Percentiles rank a stretch among this genome's conserved stretches.
These are phyloP conservation scores for Etheostoma cragini DNA, from an alignment of 2,113 vertebrate species.

Conservation along the genomic window DNA sequence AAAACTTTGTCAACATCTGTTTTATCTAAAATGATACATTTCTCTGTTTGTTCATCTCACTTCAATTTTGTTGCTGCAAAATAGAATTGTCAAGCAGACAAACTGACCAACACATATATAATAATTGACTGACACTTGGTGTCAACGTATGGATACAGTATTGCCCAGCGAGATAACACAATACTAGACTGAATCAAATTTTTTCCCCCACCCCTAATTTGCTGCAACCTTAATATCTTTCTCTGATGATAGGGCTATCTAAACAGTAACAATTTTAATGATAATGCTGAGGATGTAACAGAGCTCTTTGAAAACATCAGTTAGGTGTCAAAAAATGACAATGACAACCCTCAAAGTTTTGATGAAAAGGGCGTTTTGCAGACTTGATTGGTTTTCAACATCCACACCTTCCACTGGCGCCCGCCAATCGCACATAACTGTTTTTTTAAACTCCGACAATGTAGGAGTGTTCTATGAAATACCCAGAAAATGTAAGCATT, in stretches of 20 bases:
- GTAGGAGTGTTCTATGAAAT: conserved; percentile 22
- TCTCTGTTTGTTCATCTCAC: too few species aligned
- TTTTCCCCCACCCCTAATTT: too few species aligned
- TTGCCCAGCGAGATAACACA: too few species aligned
- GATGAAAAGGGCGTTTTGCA: background rate
- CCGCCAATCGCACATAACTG: background rate
- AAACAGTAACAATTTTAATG: background rate
- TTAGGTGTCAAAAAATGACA: background rate
- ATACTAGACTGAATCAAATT: too few species aligned
- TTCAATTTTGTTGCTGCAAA: too few species aligned
- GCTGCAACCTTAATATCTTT: background rate
- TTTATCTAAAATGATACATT: too few species aligned
- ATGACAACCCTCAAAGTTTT: background rate
- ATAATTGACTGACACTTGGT: too few species aligned
- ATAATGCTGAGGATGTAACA: background rate
- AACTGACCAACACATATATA: too few species aligned
- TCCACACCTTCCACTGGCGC: background rate
- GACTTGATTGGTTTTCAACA: background rate
- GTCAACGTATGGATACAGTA: too few species aligned
- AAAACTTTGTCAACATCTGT: too few species aligned
- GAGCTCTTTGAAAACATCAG: background rate
- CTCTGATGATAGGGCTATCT: background rate
- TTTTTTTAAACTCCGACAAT: conserved; percentile 33
- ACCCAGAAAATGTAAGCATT: conserved; percentile 34
- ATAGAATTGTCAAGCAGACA: too few species aligned